Evolutionary conservation across 1,140 invertebrate genomes (phyloP), one percentile per base, ranked within the genome.

Genomic region (Platorchestia sp.): DNA sequence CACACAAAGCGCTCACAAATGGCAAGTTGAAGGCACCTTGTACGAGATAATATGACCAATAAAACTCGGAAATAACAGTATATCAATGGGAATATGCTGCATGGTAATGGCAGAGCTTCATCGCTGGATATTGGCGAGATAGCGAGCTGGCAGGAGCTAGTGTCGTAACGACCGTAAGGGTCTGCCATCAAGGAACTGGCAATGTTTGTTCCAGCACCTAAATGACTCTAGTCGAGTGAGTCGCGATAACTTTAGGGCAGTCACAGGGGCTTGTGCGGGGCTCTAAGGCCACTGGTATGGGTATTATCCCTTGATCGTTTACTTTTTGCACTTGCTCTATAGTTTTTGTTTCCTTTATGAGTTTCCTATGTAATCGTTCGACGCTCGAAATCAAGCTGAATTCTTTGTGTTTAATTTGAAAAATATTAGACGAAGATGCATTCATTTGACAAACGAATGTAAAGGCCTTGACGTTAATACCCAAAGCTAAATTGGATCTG

Each of bases 401-500:
- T 45, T 44, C 45, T 47, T 93, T 93, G 43, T 41, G 91, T n/a
- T 27, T 44, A 93, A 40, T 40, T 7, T 93, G 40, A 47, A 93
- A 93, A 45, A 44, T 42, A 40, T 93, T 45, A 45, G 40, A 44
- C 0, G 45, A 93, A 44, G 91, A 40, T 47, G 45, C 91, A 93
- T 93, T 93, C 91, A 93, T 93, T 93, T 93, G 91, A 93, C 91
- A 93, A 93, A 93, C 91, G 91, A 93, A 93, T 93, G 91, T 45
- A 93, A 47, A 93, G 91, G 91, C 91, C 91, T 93, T 93, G 91
- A 93, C 91, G 91, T 93, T 93, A 93, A 93, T 93, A 93, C 91
- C 91, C 91, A 93, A 93, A 93, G 91, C 91, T 93, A 93, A 93
- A 93, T 93, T 93, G 91, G 91, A 93, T 93, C 91, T 93, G 91